A percentile compares a stretch with the other conserved stretches of the same genome.
These are phyloP conservation scores for Erethizon dorsatum DNA, from an alignment of 2,797 vertebrate species.

Conservation along the genomic window DNA sequence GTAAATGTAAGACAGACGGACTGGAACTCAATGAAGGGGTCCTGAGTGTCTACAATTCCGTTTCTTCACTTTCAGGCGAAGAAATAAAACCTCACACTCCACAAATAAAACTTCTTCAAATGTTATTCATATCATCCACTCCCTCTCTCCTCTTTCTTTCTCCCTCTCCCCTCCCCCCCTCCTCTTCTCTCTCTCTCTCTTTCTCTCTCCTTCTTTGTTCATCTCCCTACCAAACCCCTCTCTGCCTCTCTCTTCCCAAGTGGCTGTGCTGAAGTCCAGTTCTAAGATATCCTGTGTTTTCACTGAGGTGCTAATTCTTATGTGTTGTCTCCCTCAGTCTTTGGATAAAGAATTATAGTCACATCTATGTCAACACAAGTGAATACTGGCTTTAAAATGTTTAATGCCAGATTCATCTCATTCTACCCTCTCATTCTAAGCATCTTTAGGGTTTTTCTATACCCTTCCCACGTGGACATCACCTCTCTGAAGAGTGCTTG, in stretches of 20 bases:
- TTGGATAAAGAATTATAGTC: not conserved
- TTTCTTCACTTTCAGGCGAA: not conserved
- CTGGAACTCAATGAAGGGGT: not conserved
- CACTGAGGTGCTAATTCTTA: not conserved
- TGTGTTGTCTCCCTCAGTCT: not conserved
- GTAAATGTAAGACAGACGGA: not conserved
- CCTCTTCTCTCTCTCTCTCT: not conserved
- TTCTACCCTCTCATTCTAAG: not conserved
- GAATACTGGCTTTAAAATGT: not conserved
- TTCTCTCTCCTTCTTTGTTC: rapidly evolving
- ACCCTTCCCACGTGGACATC: not conserved
- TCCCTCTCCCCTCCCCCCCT: not conserved
- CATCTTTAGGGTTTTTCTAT: not conserved
- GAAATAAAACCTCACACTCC: too few species aligned
- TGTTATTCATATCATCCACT: rapidly evolving
- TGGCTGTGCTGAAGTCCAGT: not conserved
- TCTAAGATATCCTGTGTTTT: not conserved
- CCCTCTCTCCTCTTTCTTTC: not conserved
- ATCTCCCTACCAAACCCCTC: rapidly evolving
- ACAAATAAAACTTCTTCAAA: too few species aligned
- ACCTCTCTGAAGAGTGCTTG: not conserved
- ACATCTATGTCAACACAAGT: not conserved
- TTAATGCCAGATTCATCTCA: not conserved
- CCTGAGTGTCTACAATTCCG: rapidly evolving
- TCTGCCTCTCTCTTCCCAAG: rapidly evolving